phyloP scores from a whole-genome alignment of 2,797 vertebrate genomes.

The Lemur catta region DNA sequence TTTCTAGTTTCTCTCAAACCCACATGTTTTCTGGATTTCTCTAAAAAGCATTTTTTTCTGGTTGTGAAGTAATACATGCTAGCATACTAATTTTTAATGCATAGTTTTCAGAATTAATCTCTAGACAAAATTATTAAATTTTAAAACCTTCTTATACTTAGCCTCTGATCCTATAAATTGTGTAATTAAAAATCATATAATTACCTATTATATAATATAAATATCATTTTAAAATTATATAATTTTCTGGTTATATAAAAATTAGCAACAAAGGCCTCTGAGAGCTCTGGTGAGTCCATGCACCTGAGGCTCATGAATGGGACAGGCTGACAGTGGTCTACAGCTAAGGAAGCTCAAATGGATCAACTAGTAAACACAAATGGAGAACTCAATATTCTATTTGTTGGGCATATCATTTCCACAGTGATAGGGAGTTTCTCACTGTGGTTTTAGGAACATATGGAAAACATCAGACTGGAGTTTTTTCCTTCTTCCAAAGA shows the following conservation, averaged over 20 bases:
- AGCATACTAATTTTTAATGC: slow-evolving; percentile 19
- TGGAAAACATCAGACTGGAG: not conserved
- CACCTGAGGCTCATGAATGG: not conserved
- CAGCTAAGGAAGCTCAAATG: not conserved
- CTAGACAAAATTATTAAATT: slow-evolving; percentile 22
- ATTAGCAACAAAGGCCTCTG: not conserved
- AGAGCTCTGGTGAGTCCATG: not conserved
- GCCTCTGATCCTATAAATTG: not conserved
- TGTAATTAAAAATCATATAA: not conserved
- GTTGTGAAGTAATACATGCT: not conserved
- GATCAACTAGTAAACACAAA: not conserved
- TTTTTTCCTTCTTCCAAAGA: slow-evolving; percentile 45
- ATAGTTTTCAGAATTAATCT: slow-evolving; percentile 35
- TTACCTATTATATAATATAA: not conserved
- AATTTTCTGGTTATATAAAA: not conserved
- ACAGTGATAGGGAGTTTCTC: not conserved
- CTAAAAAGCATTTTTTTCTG: not conserved
- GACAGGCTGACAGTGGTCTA: not conserved
- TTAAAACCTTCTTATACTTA: not conserved
- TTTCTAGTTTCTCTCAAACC: not conserved
- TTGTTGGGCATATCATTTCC: not conserved
- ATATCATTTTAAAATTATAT: not conserved
- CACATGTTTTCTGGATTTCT: not conserved
- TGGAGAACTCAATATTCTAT: not conserved
- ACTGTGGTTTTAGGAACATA: not conserved